phyloP scores from a whole-genome alignment of 2,888 invertebrate genomes.

The Diadegma fenestrale region DNA sequence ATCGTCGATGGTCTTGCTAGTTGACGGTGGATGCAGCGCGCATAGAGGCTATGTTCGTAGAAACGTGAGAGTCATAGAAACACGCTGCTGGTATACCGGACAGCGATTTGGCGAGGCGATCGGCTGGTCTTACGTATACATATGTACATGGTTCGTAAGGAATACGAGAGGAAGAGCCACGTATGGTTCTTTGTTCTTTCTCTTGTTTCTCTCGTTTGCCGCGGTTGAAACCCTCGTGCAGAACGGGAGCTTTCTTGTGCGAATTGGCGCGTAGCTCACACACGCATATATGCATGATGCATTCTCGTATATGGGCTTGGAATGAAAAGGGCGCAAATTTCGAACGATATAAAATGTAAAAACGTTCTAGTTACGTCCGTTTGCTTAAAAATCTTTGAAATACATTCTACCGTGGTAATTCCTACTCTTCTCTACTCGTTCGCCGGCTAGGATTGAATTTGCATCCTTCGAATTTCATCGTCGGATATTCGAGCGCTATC shows the following conservation, averaged over 20 bases:
- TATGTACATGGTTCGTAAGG: not conserved
- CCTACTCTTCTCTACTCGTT: slow-evolving; percentile 35
- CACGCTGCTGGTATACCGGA: slow-evolving; percentile 53
- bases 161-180: not conserved
- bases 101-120: slow-evolving; percentile 58
- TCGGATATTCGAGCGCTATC: slow-evolving; percentile 22
- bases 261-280: slow-evolving; percentile 28
- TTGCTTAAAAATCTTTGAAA: not conserved
- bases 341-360: not conserved
- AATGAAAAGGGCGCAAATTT: not conserved
- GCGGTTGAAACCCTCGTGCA: slow-evolving; percentile 16
- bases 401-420: slow-evolving; percentile 28
- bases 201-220: slow-evolving; percentile 38
- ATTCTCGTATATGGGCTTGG: not conserved
- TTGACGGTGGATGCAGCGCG: slow-evolving; percentile 39
- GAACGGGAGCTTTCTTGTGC: slow-evolving; percentile 33
- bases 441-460: slow-evolving; percentile 47
- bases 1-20: slow-evolving; percentile 26
- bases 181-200: not conserved
- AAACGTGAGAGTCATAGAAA: slow-evolving; percentile 68
- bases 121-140: not conserved
- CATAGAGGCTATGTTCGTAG: slow-evolving; percentile 58
- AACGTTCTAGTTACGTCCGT: slow-evolving; percentile 14
- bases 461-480: slow-evolving; percentile 59
- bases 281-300: not conserved